These are phyloP conservation scores for Cecropterus lyciades DNA, from an alignment of 1,140 invertebrate genomes.

Conservation along the genomic window DNA sequence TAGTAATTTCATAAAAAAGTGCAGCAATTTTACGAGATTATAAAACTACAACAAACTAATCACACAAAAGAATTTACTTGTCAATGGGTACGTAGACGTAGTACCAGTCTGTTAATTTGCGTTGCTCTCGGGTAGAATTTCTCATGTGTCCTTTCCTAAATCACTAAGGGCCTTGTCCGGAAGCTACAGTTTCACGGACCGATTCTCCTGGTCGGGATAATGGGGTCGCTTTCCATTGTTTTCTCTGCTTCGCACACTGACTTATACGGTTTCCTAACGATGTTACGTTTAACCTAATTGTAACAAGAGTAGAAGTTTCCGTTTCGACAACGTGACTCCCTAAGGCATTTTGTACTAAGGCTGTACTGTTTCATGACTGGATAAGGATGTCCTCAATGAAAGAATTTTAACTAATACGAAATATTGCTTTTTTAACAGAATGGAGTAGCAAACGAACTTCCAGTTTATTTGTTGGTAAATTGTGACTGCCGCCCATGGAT, in stretches of 20 bases:
- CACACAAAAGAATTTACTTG: no score
- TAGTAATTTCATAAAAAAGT: no score
- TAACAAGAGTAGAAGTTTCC: not conserved
- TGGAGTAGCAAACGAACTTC: no score
- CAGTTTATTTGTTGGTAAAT: no score
- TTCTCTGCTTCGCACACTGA: not conserved
- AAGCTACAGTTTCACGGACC: slow-evolving; percentile 25
- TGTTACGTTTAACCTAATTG: not conserved
- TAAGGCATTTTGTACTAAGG: no score
- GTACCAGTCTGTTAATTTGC: slow-evolving; percentile 1
- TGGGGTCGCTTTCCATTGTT: slow-evolving; percentile 18
- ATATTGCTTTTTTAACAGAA: no score
- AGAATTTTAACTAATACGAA: no score
- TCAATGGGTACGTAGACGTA: not conserved
- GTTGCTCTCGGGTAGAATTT: slow-evolving; percentile 9
- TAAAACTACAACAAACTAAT: no score
- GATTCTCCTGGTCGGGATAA: slow-evolving; percentile 18
- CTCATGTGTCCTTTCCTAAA: slow-evolving; percentile 13
- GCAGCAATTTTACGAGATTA: no score
- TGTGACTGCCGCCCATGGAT: no score
- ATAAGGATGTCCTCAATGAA: no score
- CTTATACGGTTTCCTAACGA: not conserved
- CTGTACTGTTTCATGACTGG: no score
- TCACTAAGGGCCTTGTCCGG: slow-evolving; percentile 13
- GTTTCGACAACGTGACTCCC: not conserved